Conservation (phyloP, 2,797 vertebrate species). For the Morelia viridis region DNA sequence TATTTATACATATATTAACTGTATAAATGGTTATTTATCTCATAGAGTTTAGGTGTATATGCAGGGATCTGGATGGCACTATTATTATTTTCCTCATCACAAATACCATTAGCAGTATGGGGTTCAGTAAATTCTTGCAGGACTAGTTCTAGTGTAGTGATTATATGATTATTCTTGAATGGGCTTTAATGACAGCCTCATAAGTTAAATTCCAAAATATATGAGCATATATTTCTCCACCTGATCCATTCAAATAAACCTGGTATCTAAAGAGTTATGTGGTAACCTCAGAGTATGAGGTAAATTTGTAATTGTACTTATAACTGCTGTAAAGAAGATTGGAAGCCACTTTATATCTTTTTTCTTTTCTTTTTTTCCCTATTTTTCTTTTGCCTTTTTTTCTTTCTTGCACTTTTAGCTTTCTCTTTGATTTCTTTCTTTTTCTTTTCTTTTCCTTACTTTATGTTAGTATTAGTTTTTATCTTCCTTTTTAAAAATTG, state of each 20-base stretch:
- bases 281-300: no score
- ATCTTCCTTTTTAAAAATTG: no score
- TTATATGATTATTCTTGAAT: neutral
- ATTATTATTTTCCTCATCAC: neutral
- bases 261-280: neutral
- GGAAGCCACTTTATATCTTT: no score
- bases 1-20: neutral
- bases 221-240: neutral
- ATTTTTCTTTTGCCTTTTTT: no score
- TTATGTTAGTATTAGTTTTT: no score
- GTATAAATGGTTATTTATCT: neutral
- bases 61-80: neutral
- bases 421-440: no score
- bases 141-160: neutral
- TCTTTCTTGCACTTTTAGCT: no score
- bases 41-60: neutral
- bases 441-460: no score
- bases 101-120: neutral
- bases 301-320: no score
- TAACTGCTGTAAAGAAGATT: no score
- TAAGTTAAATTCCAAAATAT: neutral
- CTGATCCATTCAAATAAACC: neutral
- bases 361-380: no score
- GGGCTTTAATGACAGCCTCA: neutral
- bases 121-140: neutral